Percentiles rank a stretch among this genome's conserved stretches.
Evolutionary conservation across 2,113 vertebrate species (phyloP).

Genomic region (Sula dactylatra): DNA sequence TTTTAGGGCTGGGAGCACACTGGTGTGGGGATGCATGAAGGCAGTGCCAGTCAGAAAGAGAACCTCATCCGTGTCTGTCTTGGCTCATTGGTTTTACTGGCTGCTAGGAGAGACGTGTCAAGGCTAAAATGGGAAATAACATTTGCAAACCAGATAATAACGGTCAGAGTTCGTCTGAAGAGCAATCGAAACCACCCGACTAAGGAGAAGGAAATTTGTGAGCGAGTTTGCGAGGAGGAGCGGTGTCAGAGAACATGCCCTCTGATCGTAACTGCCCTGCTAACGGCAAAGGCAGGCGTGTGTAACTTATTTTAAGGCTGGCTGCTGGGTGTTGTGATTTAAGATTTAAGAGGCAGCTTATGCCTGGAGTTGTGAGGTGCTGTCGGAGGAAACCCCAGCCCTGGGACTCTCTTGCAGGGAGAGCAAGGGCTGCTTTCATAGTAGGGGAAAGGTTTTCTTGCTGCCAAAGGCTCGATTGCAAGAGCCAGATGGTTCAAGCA

Average conservation of each 20-base stretch:
- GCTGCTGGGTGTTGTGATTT: background rate
- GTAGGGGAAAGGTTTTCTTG: background rate
- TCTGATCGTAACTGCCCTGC: background rate
- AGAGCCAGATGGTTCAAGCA: background rate
- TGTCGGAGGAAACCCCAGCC: background rate
- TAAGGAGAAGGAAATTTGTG: background rate
- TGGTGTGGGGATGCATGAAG: rapidly evolving
- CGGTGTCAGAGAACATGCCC: background rate
- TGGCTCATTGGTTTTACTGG: background rate
- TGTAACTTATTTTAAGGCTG: background rate
- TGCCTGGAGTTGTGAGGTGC: background rate
- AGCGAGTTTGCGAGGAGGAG: background rate
- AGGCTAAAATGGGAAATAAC: background rate
- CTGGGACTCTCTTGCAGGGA: background rate
- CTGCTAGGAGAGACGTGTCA: rapidly evolving
- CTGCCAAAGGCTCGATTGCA: background rate
- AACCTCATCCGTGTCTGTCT: background rate
- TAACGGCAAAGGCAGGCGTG: rapidly evolving
- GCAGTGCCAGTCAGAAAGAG: rapidly evolving
- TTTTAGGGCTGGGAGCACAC: background rate
- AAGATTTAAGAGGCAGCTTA: background rate
- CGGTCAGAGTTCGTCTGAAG: background rate
- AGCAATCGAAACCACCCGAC: rapidly evolving
- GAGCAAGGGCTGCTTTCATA: background rate
- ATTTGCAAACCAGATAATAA: background rate